These are phyloP conservation scores for Panonychus citri DNA, from an alignment of 1,140 invertebrate genomes.

Conservation along the genomic window DNA sequence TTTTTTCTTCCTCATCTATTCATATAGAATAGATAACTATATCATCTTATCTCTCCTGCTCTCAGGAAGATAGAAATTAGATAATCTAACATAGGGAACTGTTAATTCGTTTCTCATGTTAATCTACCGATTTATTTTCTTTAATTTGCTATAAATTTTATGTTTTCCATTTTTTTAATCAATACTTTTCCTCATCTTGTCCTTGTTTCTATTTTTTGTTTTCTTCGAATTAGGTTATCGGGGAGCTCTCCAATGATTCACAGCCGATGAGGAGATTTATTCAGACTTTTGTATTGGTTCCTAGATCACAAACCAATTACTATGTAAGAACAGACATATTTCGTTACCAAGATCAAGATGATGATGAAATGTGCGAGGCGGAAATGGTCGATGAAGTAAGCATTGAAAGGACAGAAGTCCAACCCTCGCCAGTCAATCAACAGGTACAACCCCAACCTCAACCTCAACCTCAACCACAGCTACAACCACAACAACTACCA, in stretches of 20 bases:
- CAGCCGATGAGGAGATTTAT: conserved; percentile 89
- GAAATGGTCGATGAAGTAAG: not conserved
- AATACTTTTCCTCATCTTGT: not conserved
- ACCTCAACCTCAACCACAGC: conserved; percentile 15
- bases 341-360: conserved; percentile 78
- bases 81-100: no score
- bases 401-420: not conserved
- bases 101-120: no score
- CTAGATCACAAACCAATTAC: conserved; percentile 40
- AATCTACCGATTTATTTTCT: not conserved
- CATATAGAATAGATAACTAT: no score
- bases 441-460: conserved; percentile 16
- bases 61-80: no score
- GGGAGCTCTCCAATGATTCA: conserved; percentile 78
- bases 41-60: no score
- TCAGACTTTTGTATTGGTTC: conserved; percentile 85
- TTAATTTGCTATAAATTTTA: not conserved
- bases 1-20: not conserved
- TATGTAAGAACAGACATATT: conserved; percentile 98
- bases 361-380: conserved; percentile 32
- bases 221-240: conserved; percentile 39
- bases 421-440: conserved; percentile 5
- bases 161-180: not conserved
- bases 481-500: no score
- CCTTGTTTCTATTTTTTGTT: not conserved